phyloP scores from a whole-genome alignment of 2,797 vertebrate genomes.

The Rhinichthys osculus region DNA sequence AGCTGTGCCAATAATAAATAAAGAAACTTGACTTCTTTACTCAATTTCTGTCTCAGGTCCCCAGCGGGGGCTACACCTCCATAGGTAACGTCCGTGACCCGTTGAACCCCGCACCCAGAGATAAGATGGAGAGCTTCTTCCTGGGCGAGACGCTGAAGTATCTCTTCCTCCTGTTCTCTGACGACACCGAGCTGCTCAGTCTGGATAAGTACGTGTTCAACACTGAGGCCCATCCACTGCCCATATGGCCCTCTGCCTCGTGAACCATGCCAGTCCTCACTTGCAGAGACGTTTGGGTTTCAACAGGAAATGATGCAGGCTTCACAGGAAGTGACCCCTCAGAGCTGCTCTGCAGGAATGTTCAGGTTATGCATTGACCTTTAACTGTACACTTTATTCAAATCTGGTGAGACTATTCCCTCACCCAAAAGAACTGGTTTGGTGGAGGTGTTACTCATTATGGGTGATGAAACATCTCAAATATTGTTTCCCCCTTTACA shows the following conservation, averaged over 20 bases:
- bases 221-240: constrained; percentile 95
- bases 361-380: constrained; percentile 14
- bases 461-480: not conserved
- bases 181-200: constrained; percentile 85
- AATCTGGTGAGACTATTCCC: not conserved
- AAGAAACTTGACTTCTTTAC: not conserved
- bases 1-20: not conserved
- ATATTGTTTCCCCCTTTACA: constrained; percentile 12
- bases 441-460: not conserved
- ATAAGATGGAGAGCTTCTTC: constrained; percentile 99
- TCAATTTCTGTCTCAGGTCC: constrained; percentile 76
- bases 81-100: constrained; percentile 92
- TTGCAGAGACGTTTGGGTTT: not conserved
- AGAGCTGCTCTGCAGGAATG: constrained; percentile 6
- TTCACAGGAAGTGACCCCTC: constrained; percentile 8
- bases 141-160: constrained; percentile 97
- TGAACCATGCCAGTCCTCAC: not conserved
- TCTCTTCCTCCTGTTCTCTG: constrained; percentile 92
- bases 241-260: constrained; percentile 87
- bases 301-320: constrained; percentile 1
- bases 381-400: constrained; percentile 23
- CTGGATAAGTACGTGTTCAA: constrained; percentile 94
- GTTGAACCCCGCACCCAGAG: constrained; percentile 83
- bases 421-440: not conserved
- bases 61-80: constrained; percentile 90